These are phyloP conservation scores for Mellivora capensis DNA, from an alignment of 2,113 vertebrate genomes.

Conservation along the genomic window DNA sequence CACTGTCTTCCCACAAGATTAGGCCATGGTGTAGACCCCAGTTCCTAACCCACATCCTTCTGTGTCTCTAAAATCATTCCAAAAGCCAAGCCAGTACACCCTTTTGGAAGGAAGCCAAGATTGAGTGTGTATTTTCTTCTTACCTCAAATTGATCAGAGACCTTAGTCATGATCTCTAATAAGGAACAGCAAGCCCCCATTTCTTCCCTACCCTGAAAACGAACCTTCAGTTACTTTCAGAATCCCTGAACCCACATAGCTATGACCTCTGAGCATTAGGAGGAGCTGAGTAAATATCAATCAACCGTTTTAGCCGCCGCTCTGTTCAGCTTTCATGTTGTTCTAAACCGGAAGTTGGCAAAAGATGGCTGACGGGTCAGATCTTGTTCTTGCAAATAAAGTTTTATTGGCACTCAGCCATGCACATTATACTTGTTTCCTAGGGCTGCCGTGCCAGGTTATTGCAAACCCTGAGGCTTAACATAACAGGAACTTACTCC, in stretches of 20 bases:
- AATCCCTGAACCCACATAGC: neutral
- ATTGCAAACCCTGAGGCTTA: neutral
- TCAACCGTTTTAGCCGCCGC: neutral
- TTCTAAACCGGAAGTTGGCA: neutral
- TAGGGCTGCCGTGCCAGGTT: neutral
- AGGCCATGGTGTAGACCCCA: neutral
- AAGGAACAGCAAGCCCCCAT: neutral
- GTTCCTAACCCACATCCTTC: neutral
- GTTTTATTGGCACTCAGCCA: neutral
- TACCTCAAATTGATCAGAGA: neutral
- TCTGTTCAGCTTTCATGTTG: neutral
- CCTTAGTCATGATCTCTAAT: neutral
- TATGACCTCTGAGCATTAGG: neutral
- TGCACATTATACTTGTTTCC: neutral
- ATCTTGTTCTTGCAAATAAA: neutral
- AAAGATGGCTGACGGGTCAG: neutral
- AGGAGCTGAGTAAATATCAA: neutral
- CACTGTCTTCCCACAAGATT: neutral
- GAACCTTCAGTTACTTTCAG: neutral
- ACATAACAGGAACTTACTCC: neutral
- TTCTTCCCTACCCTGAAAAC: conserved; percentile 13
- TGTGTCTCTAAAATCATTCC: neutral
- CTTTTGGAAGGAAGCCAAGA: neutral
- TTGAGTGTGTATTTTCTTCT: neutral
- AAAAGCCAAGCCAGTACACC: neutral